Base-by-base conservation (phyloP, 2,797 vertebrate species). In the Rhinogobio ventralis region DNA sequence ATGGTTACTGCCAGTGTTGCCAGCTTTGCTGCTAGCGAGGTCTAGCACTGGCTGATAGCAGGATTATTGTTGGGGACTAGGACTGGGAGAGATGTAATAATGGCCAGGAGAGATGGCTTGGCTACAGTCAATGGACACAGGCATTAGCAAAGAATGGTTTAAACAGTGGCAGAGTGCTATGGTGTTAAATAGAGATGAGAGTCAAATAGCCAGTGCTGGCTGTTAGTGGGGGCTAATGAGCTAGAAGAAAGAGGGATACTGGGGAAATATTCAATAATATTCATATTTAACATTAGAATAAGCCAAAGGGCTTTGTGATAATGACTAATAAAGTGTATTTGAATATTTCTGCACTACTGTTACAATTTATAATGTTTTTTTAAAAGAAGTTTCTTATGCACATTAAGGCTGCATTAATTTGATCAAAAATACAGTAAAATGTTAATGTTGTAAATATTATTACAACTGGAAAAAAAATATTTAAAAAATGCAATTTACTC, bases 41-140 rank as follows among this genome's bases (percentile, higher is more conserved):
- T 86, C 86, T 88, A 90, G 88, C 85, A 62, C 49, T 82, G 89
- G 78, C 79, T 90, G 91, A 92, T 92, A 92, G 90, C 71, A 88
- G 92, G 92, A 93, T 92, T 92, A 94, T 89, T 88, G 85, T 89
- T 89, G 86, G 84, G 85, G 90, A 92, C 92, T 86, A 80, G 87
- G 87, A 90, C 88, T 89, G 89, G 79, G 83, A 89, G 90, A 90
- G 91, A 91, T 78, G 74, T 84, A 84, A 71, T 79, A 72, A 91
- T 92, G 88, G 90, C 90, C 89, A 86, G 85, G 42, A 82, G 86
- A 90, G 88, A 90, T 87, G 88, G 88, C 89, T 89, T 89, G 89
- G 79, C 89, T 87, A 68, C 84, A 90, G 87, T 45, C 68, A 90
- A 86, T 86, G 55, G 82, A 87, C 81, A 90, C 55, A 57, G 62